Percentiles rank a stretch among this genome's conserved stretches.
Evolutionary conservation across 2,797 vertebrate species (phyloP).

Genomic region (Clarias platycephalus): DNA sequence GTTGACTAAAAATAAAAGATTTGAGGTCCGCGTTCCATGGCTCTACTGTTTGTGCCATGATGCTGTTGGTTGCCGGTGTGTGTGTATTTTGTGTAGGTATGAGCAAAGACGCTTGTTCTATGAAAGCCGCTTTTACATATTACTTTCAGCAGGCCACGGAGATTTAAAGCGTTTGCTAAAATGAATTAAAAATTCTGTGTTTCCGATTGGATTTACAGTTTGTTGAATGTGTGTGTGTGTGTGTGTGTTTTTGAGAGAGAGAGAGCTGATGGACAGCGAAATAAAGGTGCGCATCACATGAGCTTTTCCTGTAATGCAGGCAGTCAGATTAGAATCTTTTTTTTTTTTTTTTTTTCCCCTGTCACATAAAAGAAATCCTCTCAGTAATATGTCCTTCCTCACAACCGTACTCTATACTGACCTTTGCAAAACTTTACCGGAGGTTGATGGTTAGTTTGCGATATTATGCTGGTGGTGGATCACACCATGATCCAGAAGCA

Average conservation of each 20-base stretch:
- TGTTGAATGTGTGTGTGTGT: background rate
- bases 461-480: background rate
- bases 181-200: no score
- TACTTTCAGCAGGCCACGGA: background rate
- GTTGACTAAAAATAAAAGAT: conserved; percentile 54
- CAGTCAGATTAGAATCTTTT: no score
- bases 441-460: background rate
- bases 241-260: no score
- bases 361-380: no score
- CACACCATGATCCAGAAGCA: background rate
- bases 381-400: no score
- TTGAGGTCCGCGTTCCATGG: conserved; percentile 31
- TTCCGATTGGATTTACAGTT: background rate
- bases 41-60: conserved; percentile 34
- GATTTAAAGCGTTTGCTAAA: background rate
- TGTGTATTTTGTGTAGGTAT: background rate
- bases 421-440: background rate
- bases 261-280: background rate
- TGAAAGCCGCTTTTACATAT: background rate
- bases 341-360: background rate
- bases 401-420: background rate
- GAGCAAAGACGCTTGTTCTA: background rate
- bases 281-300: background rate
- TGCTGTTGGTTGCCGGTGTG: conserved; percentile 15
- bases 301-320: background rate